Percentiles rank a stretch among this genome's conserved stretches.
These are phyloP conservation scores for Agrochola litura DNA, from an alignment of 2,888 invertebrate genomes.

Conservation along the genomic window DNA sequence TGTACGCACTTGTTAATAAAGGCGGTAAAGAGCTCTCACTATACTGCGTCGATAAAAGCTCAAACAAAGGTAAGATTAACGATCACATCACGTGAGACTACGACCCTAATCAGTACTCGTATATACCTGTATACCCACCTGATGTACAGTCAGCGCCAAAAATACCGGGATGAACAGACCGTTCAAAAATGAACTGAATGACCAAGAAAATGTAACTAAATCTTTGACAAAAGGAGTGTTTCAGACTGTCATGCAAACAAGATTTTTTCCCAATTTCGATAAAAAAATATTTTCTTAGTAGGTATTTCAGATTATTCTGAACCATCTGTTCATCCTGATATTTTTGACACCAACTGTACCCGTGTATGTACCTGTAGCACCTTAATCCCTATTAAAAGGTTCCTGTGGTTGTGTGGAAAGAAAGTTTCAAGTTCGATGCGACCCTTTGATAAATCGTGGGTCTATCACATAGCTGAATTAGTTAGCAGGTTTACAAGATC, in stretches of 20 bases:
- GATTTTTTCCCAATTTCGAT: background rate
- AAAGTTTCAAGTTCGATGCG: constrained; percentile 53
- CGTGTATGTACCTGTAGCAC: constrained; percentile 14
- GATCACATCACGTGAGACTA: constrained; percentile 63
- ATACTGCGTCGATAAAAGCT: constrained; percentile 50
- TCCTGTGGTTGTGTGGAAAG: constrained; percentile 11
- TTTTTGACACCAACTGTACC: constrained; percentile 5
- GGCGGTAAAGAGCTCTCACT: constrained; percentile 44
- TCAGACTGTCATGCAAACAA: background rate
- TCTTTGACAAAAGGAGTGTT: background rate
- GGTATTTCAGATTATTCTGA: background rate
- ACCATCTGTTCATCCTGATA: background rate
- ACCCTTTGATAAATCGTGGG: constrained; percentile 44
- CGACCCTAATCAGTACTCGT: constrained; percentile 54
- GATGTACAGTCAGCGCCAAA: constrained; percentile 26
- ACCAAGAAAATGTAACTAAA: background rate
- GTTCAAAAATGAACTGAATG: background rate
- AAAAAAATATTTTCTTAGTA: background rate
- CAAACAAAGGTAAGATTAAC: constrained; percentile 69
- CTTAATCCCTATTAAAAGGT: constrained; percentile 24
- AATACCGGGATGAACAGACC: background rate
- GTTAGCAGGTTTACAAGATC: constrained; percentile 31
- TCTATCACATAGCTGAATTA: constrained; percentile 47
- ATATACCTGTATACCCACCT: constrained; percentile 27
- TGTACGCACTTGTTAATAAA: constrained; percentile 55